Evolutionary conservation across 2,797 vertebrate species (phyloP), one percentile per base, ranked within the genome.

Genomic region (Gallinago stenura): DNA sequence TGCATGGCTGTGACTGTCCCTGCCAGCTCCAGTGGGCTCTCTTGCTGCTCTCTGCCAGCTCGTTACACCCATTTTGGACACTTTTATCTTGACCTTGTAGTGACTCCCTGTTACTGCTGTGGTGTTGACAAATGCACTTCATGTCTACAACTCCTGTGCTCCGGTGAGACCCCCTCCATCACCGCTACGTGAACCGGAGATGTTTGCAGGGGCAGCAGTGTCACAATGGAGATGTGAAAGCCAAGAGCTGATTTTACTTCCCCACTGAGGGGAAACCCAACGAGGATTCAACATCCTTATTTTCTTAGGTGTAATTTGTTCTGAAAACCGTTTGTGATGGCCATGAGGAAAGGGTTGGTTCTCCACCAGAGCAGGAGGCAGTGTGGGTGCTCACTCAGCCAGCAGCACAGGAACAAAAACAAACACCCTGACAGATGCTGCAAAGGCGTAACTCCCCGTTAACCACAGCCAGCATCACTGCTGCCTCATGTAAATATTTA

Each of bases 141-240:
- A 11, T 12, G 20, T 30, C 25, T 53, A 12, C 56, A 66, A 0
- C 6, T 25, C 7, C 54, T 41, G 35, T 11, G 25, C 58, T 54
- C 12, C 30, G 13, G 25, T 0, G 2, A 65, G 41, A 33, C 12
- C 13, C 19, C 72, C 24, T 73, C 46, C 48, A 14, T 6, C 46
- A 19, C 30, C 1, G 0, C 58, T 12, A 10, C 1, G 1, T 0
- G 1, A 56, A 8, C 12, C 69, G 45, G 85, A 21, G 57, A 5
- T 11, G 35, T 51, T 35, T 75, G 71, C 43, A 19, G 0, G 6
- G 41, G 7, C 81, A 53, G 54, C n/a, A 25, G 12, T 11, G 58
- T 9, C 10, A 15, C 46, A 39, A 3, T 0, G 1, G 35, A n/a
- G 56, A 10, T 26, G 3, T 17, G 51, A 57, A 80, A 80, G 16